Base-by-base conservation (phyloP, 2,797 vertebrate species). In the Picus viridis region DNA sequence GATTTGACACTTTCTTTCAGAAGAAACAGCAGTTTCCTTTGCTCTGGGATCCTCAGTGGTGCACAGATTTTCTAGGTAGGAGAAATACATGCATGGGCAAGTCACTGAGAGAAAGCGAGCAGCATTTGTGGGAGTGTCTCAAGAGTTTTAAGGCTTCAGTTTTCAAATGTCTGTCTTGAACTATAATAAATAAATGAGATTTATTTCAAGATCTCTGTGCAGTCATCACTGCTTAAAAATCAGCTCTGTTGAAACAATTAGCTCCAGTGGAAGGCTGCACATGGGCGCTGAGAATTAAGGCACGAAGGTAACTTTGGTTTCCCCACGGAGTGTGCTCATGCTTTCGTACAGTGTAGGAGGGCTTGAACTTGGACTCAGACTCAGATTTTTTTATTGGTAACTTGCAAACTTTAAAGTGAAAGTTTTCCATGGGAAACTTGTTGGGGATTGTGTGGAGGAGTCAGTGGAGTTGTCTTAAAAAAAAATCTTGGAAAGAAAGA, bases 1-100 rank as follows among this genome's bases (percentile, higher is more conserved):
- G 93, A 92, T 96, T 61, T 94, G 90, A 67, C 36, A 30, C 70
- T 73, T 73, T 97, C 29, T 90, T 80, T 34, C 69, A 51, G 65
- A 89, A 74, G 53, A 59, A 47, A 62, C 53, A 51, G 78, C 83
- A 68, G 22, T 91, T 90, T 83, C 69, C 64, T 95, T 96, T 97
- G 93, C 96, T 68, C 15, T 24, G 62, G 59, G 65, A 39, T 61
- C 68, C 78, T 87, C 63, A 47, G 58, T 23, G 65, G 29, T 62
- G 78, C 47, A 16, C 68, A n/a, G 56, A 65, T 41, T 67, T 32
- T 36, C 30, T 53, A 61, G 83, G 67, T 12, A 22, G 68, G 68
- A 86, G 77, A 20, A 83, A 32, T 84, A n/a, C 16, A 2, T 34
- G 69, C 36, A 7, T 19, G 49, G 83, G 69, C 1, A 3, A 58